Percentiles rank a stretch among this genome's conserved stretches.
These are phyloP conservation scores for Latrodectus geometricus DNA, from an alignment of 1,140 invertebrate genomes.

Conservation along the genomic window DNA sequence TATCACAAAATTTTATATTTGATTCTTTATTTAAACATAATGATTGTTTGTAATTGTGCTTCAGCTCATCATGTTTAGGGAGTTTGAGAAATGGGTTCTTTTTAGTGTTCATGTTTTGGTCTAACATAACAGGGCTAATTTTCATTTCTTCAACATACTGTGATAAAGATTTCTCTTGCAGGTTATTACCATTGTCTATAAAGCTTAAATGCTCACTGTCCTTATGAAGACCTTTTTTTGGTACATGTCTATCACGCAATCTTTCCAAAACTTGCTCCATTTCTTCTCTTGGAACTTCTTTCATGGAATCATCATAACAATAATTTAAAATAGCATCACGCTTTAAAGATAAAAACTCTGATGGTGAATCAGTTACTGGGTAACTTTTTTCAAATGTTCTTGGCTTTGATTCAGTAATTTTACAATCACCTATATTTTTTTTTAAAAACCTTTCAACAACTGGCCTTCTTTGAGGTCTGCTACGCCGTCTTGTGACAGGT, in stretches of 20 bases:
- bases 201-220: background rate
- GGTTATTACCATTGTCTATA: constrained; percentile 4
- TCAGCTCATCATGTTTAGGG: background rate
- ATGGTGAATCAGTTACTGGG: background rate
- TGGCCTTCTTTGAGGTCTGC: constrained; percentile 50
- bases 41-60: constrained; percentile 15
- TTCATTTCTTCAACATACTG: constrained; percentile 23
- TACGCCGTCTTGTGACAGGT: background rate
- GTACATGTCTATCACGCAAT: constrained; percentile 15
- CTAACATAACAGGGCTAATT: background rate
- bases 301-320: constrained; percentile 37
- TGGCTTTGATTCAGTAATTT: background rate
- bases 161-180: background rate
- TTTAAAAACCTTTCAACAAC: constrained; percentile 60
- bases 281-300: constrained; percentile 47
- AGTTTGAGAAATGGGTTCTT: constrained; percentile 15
- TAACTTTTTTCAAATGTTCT: constrained; percentile 16
- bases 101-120: constrained; percentile 1
- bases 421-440: constrained; percentile 38
- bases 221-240: background rate
- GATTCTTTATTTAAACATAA: constrained; percentile 12
- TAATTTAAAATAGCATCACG: constrained; percentile 26
- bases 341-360: constrained; percentile 26
- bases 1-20: constrained; percentile 9
- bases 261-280: constrained; percentile 50